Percentiles rank a stretch among this genome's conserved stretches.
phyloP scores from a whole-genome alignment of 2,888 invertebrate genomes.

The Cataglyphis albicans region DNA sequence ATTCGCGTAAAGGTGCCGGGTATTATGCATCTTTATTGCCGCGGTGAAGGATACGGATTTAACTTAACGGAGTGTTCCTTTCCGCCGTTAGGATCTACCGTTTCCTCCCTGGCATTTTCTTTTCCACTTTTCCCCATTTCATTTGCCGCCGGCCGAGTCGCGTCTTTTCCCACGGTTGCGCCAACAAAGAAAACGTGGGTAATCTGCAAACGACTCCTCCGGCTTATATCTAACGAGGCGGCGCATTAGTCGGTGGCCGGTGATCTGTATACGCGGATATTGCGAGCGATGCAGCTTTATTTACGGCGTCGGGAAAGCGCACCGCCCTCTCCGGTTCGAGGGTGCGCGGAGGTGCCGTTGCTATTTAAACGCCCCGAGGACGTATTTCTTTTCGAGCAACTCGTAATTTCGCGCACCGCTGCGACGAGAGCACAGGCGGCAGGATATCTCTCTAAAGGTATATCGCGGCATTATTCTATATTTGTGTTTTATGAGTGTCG shows the following conservation, averaged over 20 bases:
- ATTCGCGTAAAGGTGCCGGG: slow-evolving; percentile 49
- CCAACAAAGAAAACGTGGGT: slow-evolving; percentile 65
- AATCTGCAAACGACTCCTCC: slow-evolving; percentile 70
- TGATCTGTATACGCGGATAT: slow-evolving; percentile 68
- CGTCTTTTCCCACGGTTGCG: slow-evolving; percentile 40
- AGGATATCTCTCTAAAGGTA: slow-evolving; percentile 7
- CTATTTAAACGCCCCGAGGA: slow-evolving; percentile 41
- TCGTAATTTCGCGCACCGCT: slow-evolving; percentile 54
- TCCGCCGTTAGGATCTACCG: slow-evolving; percentile 54
- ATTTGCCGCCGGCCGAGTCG: background rate
- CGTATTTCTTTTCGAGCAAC: slow-evolving; percentile 53
- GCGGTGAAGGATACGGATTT: slow-evolving; percentile 63
- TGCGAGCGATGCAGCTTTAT: slow-evolving; percentile 66
- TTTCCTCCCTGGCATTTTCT: slow-evolving; percentile 41
- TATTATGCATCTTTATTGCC: slow-evolving; percentile 61
- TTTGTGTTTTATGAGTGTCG: slow-evolving; percentile 51
- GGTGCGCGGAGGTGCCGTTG: slow-evolving; percentile 29
- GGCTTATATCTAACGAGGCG: slow-evolving; percentile 71
- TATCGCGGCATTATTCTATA: slow-evolving; percentile 48
- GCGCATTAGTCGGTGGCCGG: slow-evolving; percentile 67
- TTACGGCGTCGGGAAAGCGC: slow-evolving; percentile 31
- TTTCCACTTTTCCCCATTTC: background rate
- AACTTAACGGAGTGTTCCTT: slow-evolving; percentile 68
- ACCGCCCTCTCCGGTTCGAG: background rate
- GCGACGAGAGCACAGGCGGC: slow-evolving; percentile 33